A percentile compares a stretch with the other conserved stretches of the same genome.
Conservation (phyloP, 2,797 vertebrate genomes). For the Myotis findleyi region DNA sequence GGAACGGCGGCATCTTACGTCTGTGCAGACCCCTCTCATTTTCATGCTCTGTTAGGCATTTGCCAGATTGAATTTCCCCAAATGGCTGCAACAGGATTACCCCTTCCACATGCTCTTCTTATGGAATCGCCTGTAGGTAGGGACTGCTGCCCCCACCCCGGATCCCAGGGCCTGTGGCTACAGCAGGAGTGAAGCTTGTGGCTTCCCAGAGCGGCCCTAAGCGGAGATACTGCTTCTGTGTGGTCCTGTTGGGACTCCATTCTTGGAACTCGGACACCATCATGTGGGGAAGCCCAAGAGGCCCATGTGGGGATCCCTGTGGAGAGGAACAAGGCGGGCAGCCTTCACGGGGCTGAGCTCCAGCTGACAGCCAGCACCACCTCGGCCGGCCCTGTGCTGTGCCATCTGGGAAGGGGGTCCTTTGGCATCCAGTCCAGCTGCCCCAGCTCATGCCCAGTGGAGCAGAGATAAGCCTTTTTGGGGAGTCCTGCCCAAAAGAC, state of each 20-base stretch:
- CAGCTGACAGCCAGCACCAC: background rate
- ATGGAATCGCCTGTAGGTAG: fast-evolving
- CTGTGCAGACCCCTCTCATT: background rate
- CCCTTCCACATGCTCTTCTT: background rate
- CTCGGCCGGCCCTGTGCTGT: fast-evolving
- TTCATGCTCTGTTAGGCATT: background rate
- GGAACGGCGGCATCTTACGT: background rate
- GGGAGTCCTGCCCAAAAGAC: background rate
- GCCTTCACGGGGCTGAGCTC: background rate
- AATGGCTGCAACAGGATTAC: background rate
- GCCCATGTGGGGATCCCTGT: fast-evolving
- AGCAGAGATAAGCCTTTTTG: background rate
- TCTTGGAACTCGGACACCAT: background rate
- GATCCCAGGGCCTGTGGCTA: background rate
- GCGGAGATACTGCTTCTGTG: background rate
- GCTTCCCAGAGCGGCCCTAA: background rate
- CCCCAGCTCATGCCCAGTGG: fast-evolving
- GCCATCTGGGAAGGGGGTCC: background rate
- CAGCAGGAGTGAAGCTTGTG: background rate
- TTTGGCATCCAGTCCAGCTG: background rate
- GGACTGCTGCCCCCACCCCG: fast-evolving
- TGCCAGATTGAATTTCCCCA: background rate
- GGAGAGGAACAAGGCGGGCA: background rate
- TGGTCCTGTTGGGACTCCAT: background rate
- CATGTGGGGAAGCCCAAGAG: background rate